Conservation (phyloP, 2,113 vertebrate species). For the Labrus mixtus region DNA sequence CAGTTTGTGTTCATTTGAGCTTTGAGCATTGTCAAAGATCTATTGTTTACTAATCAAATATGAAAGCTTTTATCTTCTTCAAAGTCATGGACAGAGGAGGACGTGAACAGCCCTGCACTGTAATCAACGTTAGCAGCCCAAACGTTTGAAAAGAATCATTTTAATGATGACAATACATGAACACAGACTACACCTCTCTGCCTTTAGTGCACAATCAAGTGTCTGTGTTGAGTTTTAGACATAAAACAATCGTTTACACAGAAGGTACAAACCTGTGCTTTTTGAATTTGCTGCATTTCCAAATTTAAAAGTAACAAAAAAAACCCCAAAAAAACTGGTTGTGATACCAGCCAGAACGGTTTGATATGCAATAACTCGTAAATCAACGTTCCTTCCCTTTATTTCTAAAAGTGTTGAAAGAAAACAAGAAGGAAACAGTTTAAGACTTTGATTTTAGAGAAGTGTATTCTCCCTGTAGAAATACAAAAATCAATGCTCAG, state of each 20-base stretch:
- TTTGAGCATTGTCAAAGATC: neutral
- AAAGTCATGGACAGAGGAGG: too few species aligned
- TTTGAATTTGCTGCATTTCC: too few species aligned
- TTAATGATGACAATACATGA: neutral
- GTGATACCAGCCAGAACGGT: too few species aligned
- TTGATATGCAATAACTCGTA: neutral
- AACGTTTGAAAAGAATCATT: neutral
- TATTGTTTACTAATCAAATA: too few species aligned
- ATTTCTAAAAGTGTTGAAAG: constrained; percentile 25
- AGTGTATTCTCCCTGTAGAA: neutral
- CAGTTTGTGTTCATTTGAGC: too few species aligned
- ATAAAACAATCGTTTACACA: neutral
- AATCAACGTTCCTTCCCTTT: constrained; percentile 25
- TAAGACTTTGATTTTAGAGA: constrained; percentile 7
- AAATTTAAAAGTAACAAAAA: too few species aligned
- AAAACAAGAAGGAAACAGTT: constrained; percentile 6
- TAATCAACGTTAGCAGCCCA: neutral
- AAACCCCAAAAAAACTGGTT: too few species aligned
- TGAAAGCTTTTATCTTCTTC: too few species aligned
- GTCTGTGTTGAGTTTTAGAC: neutral
- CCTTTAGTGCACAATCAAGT: neutral
- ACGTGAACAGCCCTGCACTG: too few species aligned
- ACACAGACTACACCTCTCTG: neutral
- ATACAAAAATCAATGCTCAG: constrained; percentile 6
- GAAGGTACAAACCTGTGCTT: neutral